Evolutionary conservation across 2,888 invertebrate genomes (phyloP).

Genomic region (Drosophila falleni): DNA sequence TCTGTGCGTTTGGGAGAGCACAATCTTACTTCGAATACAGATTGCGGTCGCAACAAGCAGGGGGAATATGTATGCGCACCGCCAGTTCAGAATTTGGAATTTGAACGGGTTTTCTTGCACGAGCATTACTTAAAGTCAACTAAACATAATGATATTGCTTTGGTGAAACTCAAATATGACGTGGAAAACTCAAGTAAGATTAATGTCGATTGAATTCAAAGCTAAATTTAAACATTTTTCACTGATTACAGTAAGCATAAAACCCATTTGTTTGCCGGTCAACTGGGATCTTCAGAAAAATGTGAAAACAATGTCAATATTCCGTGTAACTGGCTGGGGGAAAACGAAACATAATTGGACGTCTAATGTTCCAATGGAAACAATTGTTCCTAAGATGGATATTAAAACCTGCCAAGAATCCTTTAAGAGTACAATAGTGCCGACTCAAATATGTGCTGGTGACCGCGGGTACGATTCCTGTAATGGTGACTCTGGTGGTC

Average conservation of each 20-base stretch:
- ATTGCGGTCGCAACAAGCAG: not conserved
- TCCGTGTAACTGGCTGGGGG: conserved; percentile 40
- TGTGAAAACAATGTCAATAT: fast-evolving
- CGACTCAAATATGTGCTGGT: conserved; percentile 40
- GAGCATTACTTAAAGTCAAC: fast-evolving
- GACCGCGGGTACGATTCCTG: conserved; percentile 2
- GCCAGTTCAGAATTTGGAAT: conserved; percentile 9
- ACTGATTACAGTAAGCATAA: conserved; percentile 4
- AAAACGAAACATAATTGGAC: fast-evolving
- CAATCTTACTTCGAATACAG: not conserved
- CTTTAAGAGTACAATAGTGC: fast-evolving
- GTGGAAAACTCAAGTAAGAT: not conserved
- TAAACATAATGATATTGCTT: conserved; percentile 37
- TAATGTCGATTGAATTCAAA: not conserved
- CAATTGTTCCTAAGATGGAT: fast-evolving
- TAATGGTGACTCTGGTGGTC: conserved; percentile 45
- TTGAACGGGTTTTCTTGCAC: conserved; percentile 9
- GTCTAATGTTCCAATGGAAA: conserved; percentile 11
- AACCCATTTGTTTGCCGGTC: conserved; percentile 40
- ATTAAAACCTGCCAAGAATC: not conserved
- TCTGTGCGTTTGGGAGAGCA: conserved; percentile 26
- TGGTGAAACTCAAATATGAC: conserved; percentile 21
- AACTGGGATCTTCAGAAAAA: conserved; percentile 21
- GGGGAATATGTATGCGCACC: not conserved
- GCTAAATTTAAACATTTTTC: not conserved